Base-by-base conservation (phyloP, 2,797 vertebrate genomes). In the Austrolebias charrua region DNA sequence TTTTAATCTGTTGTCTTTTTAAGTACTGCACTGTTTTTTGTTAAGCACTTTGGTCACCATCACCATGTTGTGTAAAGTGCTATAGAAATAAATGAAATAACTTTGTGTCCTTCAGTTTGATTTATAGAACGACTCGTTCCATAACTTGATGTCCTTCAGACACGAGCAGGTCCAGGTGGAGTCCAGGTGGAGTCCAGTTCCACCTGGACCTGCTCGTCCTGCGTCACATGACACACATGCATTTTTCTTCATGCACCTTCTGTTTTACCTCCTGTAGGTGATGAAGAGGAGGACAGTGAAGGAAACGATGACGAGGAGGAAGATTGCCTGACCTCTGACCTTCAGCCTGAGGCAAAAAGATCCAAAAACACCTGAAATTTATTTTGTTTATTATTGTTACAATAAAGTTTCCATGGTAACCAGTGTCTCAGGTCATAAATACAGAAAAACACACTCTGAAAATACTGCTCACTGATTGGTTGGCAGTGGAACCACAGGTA, bases 301-400 rank as follows among this genome's bases (percentile, higher is more conserved):
- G 85, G 93, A 1, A 90, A 89, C 2, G 91, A 93, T 0, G 78
- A 75, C 0, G 71, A 71, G 4, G n/a, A 42, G 5, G 70, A 69
- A 12, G 47, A 56, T 18, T 40, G 5, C 12, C 60, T 43, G 6
- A 71, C 62, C 5, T 45, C 60, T 29, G 71, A 75, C 20, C 6
- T n/a, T 7, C 86, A 77, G 55, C 94, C 94, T n/a, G 92, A 94
- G 33, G 58, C 87, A 6, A 97, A 98, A 85, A 89, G 90, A 66
- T 86, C 83, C 40, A 96, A 90, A 80, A 83, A 68, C 16, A 56
- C 18, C 38, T 66, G 68, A 47, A 8, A 48, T 12, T 29, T 16
- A 12, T 18, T 2, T 66, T 35, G 18, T 33, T 53, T 51, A 10
- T 20, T 48, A 28, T 81, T 12, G 1, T 46, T 13, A 13, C 52